Evolutionary conservation across 53 echinoderm and acorn worm genomes (phyloP).

Genomic region (Luidia sarsii): DNA sequence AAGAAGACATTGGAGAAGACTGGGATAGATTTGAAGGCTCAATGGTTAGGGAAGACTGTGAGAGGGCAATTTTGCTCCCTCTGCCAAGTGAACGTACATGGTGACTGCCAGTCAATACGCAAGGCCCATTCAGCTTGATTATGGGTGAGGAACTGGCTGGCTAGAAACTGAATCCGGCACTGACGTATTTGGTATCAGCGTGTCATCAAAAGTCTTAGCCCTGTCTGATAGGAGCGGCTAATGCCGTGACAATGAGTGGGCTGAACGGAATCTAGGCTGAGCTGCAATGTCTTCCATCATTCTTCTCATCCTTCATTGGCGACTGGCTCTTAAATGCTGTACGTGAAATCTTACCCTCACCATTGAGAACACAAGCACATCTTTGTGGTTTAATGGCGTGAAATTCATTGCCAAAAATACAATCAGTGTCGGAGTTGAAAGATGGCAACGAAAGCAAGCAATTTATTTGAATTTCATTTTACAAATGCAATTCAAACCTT

Average conservation of each 20-base stretch:
- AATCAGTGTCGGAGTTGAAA: too few relatives aligned
- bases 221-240: slow-evolving; percentile 1
- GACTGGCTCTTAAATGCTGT: not conserved
- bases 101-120: slow-evolving; percentile 5
- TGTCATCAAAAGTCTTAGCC: slow-evolving; percentile 29
- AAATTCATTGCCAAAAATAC: too few relatives aligned
- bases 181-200: slow-evolving; percentile 32
- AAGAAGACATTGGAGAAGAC: not conserved
- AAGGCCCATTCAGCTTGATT: slow-evolving; percentile 23
- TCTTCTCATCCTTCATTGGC: not conserved
- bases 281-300: not conserved
- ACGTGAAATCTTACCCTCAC: too few relatives aligned
- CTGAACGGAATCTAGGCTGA: slow-evolving; percentile 22
- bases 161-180: slow-evolving; percentile 28
- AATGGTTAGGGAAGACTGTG: too few relatives aligned
- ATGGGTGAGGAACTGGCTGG: slow-evolving; percentile 36
- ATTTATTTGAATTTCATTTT: too few relatives aligned
- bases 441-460: too few relatives aligned
- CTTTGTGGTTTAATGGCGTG: too few relatives aligned
- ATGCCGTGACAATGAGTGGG: slow-evolving; percentile 33
- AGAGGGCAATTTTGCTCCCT: too few relatives aligned
- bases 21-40: not conserved
- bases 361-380: too few relatives aligned
- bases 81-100: not conserved
- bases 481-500: too few relatives aligned